Evolutionary conservation across 2,113 vertebrate genomes (phyloP).

Genomic region (Engraulis encrasicolus): DNA sequence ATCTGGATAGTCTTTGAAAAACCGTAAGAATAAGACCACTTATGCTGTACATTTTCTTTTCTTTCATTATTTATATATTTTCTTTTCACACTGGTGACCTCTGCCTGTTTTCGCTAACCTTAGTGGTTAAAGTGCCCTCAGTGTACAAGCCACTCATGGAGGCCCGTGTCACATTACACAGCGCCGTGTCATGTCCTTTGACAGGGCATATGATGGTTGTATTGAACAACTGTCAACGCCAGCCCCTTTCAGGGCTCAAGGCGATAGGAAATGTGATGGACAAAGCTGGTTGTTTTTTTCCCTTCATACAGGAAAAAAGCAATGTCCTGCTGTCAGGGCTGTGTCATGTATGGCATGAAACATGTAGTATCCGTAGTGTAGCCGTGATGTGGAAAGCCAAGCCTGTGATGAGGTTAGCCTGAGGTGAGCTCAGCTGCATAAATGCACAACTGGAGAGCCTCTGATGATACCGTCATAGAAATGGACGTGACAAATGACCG

Average conservation of each 20-base stretch:
- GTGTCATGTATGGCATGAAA: background rate
- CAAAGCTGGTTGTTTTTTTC: conserved; percentile 14
- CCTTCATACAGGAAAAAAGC: conserved; percentile 4
- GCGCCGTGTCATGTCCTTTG: background rate
- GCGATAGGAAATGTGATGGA: conserved; percentile 40
- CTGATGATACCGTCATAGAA: background rate
- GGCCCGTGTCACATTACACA: conserved; percentile 6
- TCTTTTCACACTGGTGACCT: background rate
- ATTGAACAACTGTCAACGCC: conserved; percentile 51
- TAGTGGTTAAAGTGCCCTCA: conserved; percentile 21
- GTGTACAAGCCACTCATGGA: background rate
- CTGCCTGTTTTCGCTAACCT: conserved; percentile 3
- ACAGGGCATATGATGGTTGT: conserved; percentile 35
- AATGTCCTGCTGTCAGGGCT: background rate
- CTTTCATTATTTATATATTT: background rate
- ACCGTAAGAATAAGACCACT: background rate
- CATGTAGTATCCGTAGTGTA: background rate
- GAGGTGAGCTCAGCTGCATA: background rate
- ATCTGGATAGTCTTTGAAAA: conserved; percentile 9
- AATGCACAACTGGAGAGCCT: background rate
- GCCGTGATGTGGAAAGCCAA: background rate
- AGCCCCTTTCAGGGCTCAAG: conserved; percentile 27
- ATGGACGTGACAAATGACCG: background rate
- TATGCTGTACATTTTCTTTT: background rate
- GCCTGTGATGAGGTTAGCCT: too few relatives aligned